phyloP scores from a whole-genome alignment of 2,797 vertebrate genomes.

The Gobionotothen gibberifrons region DNA sequence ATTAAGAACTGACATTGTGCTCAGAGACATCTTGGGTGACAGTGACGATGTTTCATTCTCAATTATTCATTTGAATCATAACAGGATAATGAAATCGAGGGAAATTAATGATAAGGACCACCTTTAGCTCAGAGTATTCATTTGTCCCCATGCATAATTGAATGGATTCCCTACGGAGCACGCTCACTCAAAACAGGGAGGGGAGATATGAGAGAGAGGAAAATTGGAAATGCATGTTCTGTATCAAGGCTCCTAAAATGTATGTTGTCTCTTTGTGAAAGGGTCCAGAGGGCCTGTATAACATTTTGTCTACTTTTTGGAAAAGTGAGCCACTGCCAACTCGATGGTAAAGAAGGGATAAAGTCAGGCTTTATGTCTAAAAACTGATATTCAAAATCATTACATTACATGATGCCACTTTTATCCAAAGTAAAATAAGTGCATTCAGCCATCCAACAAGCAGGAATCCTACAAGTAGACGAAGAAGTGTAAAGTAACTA shows the following conservation, averaged over 20 bases:
- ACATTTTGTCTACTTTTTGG: conserved; percentile 1
- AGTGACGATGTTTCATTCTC: conserved; percentile 51
- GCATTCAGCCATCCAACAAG: too few species aligned
- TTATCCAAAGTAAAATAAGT: too few species aligned
- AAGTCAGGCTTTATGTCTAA: not conserved
- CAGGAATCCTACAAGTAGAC: too few species aligned
- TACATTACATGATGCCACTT: too few species aligned
- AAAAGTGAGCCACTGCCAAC: not conserved
- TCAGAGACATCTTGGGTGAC: conserved; percentile 48
- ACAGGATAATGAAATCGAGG: conserved; percentile 70
- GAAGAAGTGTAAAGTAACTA: too few species aligned
- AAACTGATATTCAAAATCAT: not conserved
- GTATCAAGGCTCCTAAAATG: conserved; percentile 50
- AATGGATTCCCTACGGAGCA: conserved; percentile 61
- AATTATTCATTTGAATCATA: conserved; percentile 76
- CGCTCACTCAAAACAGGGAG: conserved; percentile 36
- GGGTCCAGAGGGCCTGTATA: conserved; percentile 5
- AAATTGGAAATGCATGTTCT: conserved; percentile 58
- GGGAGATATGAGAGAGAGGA: conserved; percentile 43
- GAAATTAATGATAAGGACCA: conserved; percentile 68
- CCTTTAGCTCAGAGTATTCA: conserved; percentile 72
- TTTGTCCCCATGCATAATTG: conserved; percentile 80
- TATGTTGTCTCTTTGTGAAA: conserved; percentile 34
- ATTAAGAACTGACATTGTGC: not conserved
- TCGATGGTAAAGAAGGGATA: not conserved